phyloP scores from a whole-genome alignment of 2,888 invertebrate species.

The Clepsis dumicolana region DNA sequence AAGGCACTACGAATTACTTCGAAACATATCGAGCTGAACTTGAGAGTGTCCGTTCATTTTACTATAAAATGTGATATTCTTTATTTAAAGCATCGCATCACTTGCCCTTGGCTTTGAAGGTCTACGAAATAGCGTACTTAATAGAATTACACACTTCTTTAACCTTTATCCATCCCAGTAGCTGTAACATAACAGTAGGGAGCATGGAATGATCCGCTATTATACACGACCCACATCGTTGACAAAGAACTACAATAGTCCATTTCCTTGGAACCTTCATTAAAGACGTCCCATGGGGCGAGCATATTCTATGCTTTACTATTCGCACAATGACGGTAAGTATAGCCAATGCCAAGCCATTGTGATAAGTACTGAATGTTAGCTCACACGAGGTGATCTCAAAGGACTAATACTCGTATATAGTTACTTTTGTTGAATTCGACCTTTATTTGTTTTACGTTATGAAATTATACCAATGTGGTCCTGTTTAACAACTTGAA shows the following conservation, averaged over 20 bases:
- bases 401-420: too few relatives aligned
- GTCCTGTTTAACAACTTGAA: too few relatives aligned
- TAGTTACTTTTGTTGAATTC: background rate
- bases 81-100: background rate
- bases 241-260: conserved; percentile 65
- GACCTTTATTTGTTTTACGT: background rate
- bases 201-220: conserved; percentile 53
- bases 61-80: too few relatives aligned
- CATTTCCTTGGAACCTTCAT: conserved; percentile 69
- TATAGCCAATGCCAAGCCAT: conserved; percentile 32
- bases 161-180: conserved; percentile 10
- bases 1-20: too few relatives aligned
- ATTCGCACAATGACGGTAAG: conserved; percentile 21
- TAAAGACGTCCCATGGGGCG: conserved; percentile 42
- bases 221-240: conserved; percentile 62
- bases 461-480: background rate
- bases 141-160: conserved; percentile 10
- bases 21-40: too few relatives aligned
- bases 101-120: background rate
- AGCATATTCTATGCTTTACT: conserved; percentile 29
- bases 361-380: conserved; percentile 10
- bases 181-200: conserved; percentile 60
- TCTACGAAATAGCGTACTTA: background rate
- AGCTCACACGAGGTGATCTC: conserved; percentile 6
- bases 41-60: too few relatives aligned